phyloP scores from a whole-genome alignment of 2,113 vertebrate genomes.

The human region GRCh38 chr3:7549001-7549500 shows the following conservation, averaged over 20 bases:
- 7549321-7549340: not conserved
- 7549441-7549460: not conserved
- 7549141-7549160: not conserved
- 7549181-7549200: not conserved
- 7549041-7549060: not conserved
- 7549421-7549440: not conserved
- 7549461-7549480: not conserved
- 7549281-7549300: not conserved
- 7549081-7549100: not conserved
- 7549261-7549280: not conserved
- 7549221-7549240: not conserved
- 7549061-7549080: not conserved
- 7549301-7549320: not conserved
- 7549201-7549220: not conserved
- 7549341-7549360: not conserved
- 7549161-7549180: not conserved
- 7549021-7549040: rapidly evolving
- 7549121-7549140: not conserved
- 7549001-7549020: not conserved
- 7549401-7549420: not conserved
- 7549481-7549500: not conserved
- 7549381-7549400: not conserved
- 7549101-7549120: not conserved
- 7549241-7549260: not conserved
- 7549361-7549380: not conserved